Base-by-base conservation (phyloP, 1,140 invertebrate species). In the Pachyrhynchus sulphureomaculatus region DNA sequence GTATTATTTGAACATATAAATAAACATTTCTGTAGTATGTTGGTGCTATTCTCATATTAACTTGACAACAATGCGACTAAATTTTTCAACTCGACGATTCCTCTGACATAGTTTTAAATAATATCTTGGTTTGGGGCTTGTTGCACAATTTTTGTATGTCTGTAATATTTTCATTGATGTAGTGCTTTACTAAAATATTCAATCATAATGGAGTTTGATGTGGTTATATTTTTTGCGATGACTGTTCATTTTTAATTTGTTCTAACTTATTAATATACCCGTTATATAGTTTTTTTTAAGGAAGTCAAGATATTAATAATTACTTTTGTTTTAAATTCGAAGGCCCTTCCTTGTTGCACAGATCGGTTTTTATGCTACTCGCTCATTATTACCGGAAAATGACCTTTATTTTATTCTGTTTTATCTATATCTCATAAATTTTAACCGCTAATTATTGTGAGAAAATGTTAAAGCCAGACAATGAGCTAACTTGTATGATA, bases 31-130 rank as follows among this genome's bases (percentile, higher is more conserved):
- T n/a, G n/a, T n/a, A n/a, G n/a, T n/a, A n/a, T n/a, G n/a, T n/a
- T n/a, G n/a, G n/a, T n/a, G n/a, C n/a, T n/a, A n/a, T n/a, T n/a
- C n/a, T n/a, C n/a, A n/a, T n/a, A n/a, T n/a, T n/a, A n/a, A 23
- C n/a, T 8, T 51, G 52, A 54, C 63, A 61, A 49, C 63, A 55
- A 37, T 26, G 49, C 49, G 53, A 47, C 59, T 52, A 58, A 55
- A 57, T 51, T 65, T 65, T 65, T 61, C 42, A 52, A 59, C 36
- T 59, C 45, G 23, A 44, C 56, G 49, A 53, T 54, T 26, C 23
- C 34, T 53, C 37, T 59, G 62, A 59, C 62, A 58, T 45, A 59
- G 39, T 64, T 44, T 44, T 1, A 18, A 18, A 44, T 10, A 29
- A 26, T 17, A 44, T 15, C 41, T 44, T 20, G 41, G 9, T 44